A percentile compares a stretch with the other conserved stretches of the same genome.
Conservation (phyloP, 2,797 vertebrate genomes). For the Microctenopoma stevenorrisi region DNA sequence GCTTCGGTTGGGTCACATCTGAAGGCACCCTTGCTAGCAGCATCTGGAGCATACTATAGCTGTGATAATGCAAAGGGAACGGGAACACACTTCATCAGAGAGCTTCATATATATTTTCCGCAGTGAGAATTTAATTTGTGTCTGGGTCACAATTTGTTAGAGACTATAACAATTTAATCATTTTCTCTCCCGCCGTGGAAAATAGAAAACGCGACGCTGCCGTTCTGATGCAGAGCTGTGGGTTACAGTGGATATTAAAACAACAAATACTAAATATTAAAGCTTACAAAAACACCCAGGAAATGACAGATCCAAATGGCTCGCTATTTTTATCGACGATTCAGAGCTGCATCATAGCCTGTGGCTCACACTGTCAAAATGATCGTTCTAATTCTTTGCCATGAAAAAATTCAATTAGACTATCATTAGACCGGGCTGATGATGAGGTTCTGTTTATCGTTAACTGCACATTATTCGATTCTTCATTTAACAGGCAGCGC, state of each 20-base stretch:
- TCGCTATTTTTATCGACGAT: slow-evolving; percentile 74
- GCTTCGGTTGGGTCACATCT: slow-evolving; percentile 59
- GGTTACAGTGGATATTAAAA: slow-evolving; percentile 47
- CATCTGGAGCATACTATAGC: slow-evolving; percentile 24
- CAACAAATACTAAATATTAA: slow-evolving; percentile 54
- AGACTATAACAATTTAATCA: slow-evolving; percentile 70
- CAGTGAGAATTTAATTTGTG: slow-evolving; percentile 54
- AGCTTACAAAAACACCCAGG: slow-evolving; percentile 28
- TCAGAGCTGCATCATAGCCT: slow-evolving; percentile 71
- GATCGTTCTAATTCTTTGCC: slow-evolving; percentile 78
- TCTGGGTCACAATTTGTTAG: slow-evolving; percentile 64
- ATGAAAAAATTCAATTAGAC: slow-evolving; percentile 83
- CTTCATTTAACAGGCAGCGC: slow-evolving; percentile 84
- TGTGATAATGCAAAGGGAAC: slow-evolving; percentile 32
- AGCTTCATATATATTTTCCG: slow-evolving; percentile 52
- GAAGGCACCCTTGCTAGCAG: slow-evolving; percentile 52
- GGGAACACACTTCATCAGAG: slow-evolving; percentile 59
- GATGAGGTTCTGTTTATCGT: slow-evolving; percentile 83
- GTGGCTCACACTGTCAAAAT: slow-evolving; percentile 78
- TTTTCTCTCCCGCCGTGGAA: slow-evolving; percentile 62
- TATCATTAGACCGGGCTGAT: slow-evolving; percentile 81
- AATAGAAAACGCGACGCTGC: slow-evolving; percentile 50
- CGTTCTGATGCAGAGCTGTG: slow-evolving; percentile 31
- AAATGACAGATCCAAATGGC: slow-evolving; percentile 64
- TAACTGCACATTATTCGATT: slow-evolving; percentile 84